phyloP scores from a whole-genome alignment of 1,140 invertebrate species.

The Drosophila mauritiana region DNA sequence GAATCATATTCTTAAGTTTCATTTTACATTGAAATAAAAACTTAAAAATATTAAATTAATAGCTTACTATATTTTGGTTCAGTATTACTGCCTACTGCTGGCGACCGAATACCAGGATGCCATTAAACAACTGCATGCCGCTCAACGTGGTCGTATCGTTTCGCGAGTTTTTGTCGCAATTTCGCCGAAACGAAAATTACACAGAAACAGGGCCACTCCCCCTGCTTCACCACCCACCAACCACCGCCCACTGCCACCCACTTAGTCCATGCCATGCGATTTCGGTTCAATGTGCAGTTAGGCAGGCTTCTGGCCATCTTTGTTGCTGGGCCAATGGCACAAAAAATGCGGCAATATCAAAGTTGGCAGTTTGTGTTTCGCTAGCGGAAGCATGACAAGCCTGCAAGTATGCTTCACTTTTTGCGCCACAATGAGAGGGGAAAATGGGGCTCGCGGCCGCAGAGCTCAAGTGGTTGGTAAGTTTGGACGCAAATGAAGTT shows the following conservation, averaged over 20 bases:
- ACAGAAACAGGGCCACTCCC: background rate
- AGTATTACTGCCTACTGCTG: constrained; percentile 6
- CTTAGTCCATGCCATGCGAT: constrained; percentile 16
- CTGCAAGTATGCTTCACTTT: constrained; percentile 57
- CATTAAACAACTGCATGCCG: constrained; percentile 68
- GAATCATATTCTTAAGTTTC: too few relatives aligned
- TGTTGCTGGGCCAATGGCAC: constrained; percentile 15
- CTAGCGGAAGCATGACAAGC: constrained; percentile 43
- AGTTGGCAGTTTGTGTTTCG: constrained; percentile 44
- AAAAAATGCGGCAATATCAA: constrained; percentile 54
- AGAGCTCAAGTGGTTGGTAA: constrained; percentile 50
- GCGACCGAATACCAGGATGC: constrained; percentile 25
- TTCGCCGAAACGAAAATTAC: constrained; percentile 31
- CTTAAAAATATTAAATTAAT: background rate
- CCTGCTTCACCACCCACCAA: background rate
- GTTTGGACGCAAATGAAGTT: constrained; percentile 20
- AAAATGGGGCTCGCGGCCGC: constrained; percentile 2
- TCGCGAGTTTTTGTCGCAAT: constrained; percentile 48
- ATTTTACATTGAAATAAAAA: too few relatives aligned
- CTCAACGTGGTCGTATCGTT: constrained; percentile 32
- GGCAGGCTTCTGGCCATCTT: constrained; percentile 48
- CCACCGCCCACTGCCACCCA: background rate
- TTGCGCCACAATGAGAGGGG: constrained; percentile 33
- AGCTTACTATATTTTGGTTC: background rate
- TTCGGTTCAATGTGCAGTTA: constrained; percentile 54